These are phyloP conservation scores for Oreochromis spilurus DNA, from an alignment of 2,113 vertebrate genomes.

Conservation along the genomic window DNA sequence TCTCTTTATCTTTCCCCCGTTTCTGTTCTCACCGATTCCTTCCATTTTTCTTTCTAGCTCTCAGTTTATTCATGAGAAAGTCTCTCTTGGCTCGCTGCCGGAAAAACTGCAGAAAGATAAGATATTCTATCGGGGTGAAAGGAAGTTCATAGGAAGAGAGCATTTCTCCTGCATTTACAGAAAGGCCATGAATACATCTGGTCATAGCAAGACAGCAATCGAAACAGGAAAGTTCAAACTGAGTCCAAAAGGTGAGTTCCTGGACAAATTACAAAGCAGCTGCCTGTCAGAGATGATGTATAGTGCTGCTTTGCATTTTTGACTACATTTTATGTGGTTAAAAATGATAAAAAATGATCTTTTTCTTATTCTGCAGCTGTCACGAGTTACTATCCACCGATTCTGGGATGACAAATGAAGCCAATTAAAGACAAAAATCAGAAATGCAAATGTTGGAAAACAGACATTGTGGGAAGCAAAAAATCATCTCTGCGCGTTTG, in stretches of 20 bases:
- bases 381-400: not conserved
- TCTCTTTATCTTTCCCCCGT: conserved; percentile 9
- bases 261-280: not conserved
- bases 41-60: not conserved
- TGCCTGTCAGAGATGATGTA: not conserved
- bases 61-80: conserved; percentile 55
- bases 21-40: not conserved
- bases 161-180: conserved; percentile 17
- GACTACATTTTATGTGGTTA: not conserved
- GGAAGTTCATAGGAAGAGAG: conserved; percentile 53
- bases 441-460: not conserved
- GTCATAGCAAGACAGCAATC: conserved; percentile 19
- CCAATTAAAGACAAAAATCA: not conserved
- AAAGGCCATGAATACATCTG: conserved; percentile 10
- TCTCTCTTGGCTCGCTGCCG: conserved; percentile 44
- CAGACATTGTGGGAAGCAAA: not conserved
- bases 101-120: conserved; percentile 56
- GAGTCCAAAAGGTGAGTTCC: conserved; percentile 25
- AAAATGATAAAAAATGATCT: not conserved
- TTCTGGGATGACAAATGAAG: not conserved
- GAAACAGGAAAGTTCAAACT: conserved; percentile 32
- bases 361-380: not conserved
- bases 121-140: conserved; percentile 59
- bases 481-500: not conserved
- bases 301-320: not conserved